Evolutionary conservation across 2,113 vertebrate species (phyloP).

Genomic region (Furnarius figulus): DNA sequence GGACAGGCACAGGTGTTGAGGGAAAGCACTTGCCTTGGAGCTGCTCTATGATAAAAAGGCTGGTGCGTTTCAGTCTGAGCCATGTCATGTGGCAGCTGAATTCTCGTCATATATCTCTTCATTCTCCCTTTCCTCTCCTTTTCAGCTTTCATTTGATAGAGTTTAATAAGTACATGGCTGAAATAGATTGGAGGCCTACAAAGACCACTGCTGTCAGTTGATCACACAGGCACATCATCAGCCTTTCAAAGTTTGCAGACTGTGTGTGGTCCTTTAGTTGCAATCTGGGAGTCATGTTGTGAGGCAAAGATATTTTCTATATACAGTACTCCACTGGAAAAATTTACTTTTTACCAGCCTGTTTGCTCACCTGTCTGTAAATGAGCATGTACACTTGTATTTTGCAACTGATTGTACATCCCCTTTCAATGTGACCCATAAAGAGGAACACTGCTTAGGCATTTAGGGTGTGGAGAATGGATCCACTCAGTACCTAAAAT

Average conservation of each 20-base stretch:
- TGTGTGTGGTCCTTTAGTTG: neutral
- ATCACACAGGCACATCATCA: neutral
- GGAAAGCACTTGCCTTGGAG: neutral
- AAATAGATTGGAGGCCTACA: neutral
- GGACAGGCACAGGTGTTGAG: neutral
- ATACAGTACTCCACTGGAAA: neutral
- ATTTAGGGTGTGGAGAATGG: neutral
- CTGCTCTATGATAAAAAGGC: neutral
- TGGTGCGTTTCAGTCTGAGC: neutral
- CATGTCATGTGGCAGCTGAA: neutral
- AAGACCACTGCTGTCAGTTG: neutral
- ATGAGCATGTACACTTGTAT: neutral
- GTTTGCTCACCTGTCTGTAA: neutral
- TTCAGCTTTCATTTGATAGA: neutral
- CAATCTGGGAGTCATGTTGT: neutral
- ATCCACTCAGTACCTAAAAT: neutral
- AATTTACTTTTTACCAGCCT: neutral
- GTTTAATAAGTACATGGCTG: neutral
- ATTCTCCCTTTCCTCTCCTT: neutral
- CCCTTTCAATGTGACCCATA: rapidly evolving
- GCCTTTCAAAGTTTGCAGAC: neutral
- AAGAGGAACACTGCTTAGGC: neutral
- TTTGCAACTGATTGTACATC: neutral
- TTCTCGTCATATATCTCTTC: neutral
- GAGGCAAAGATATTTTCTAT: neutral